Conservation (phyloP, 1,140 invertebrate genomes). For the Eufriesea mexicana region DNA sequence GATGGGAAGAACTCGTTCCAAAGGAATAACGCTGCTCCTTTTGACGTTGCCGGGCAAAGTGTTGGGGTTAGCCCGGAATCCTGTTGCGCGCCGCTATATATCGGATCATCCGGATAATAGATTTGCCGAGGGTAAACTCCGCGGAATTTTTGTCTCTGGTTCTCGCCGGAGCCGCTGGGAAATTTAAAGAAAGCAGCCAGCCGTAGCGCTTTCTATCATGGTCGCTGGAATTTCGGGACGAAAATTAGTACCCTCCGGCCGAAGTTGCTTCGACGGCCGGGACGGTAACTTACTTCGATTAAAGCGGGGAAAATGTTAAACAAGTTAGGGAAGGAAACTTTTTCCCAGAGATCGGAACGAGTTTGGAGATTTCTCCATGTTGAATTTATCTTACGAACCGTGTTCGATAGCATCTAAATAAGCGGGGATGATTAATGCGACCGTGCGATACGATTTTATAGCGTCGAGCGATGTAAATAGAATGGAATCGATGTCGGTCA, state of each 20-base stretch:
- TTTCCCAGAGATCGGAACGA: neutral
- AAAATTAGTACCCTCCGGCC: neutral
- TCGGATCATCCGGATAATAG: conserved; percentile 56
- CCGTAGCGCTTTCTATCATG: neutral
- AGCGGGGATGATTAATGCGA: neutral
- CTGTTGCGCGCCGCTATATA: conserved; percentile 45
- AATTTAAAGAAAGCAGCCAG: conserved; percentile 45
- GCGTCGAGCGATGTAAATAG: neutral
- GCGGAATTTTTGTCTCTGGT: neutral
- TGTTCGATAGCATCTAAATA: neutral
- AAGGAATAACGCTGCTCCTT: conserved; percentile 42
- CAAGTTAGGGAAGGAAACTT: neutral
- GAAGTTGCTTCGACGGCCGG: too few species aligned
- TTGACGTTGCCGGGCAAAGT: conserved; percentile 22
- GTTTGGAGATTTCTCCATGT: neutral
- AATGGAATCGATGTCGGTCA: neutral
- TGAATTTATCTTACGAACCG: neutral
- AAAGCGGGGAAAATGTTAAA: neutral
- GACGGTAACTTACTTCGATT: neutral
- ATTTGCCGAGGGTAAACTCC: conserved; percentile 32
- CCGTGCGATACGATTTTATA: neutral
- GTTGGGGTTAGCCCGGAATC: conserved; percentile 42
- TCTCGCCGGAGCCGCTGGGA: neutral
- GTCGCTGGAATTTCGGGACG: too few species aligned
- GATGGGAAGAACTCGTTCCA: conserved; percentile 21